Evolutionary conservation across 2,113 vertebrate genomes (phyloP).

Genomic region (Andinoacara biseriatus): DNA sequence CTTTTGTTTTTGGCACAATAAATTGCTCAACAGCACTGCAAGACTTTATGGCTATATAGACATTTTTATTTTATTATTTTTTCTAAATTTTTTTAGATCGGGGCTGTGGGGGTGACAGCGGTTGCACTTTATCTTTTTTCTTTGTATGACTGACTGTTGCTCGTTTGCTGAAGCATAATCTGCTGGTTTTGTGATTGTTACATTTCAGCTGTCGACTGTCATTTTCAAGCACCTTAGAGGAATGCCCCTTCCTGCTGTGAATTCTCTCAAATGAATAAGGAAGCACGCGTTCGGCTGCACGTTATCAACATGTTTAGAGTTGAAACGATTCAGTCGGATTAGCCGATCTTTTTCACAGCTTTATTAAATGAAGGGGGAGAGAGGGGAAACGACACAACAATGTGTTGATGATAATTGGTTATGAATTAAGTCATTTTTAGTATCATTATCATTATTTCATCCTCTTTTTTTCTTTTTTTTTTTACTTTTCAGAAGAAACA

Average conservation of each 20-base stretch:
- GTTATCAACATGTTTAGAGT: neutral
- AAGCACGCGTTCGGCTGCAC: neutral
- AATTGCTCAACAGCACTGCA: neutral
- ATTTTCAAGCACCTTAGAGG: neutral
- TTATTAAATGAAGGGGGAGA: neutral
- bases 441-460: neutral
- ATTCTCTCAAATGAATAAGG: neutral
- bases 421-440: neutral
- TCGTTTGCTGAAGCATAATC: conserved; percentile 14
- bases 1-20: neutral
- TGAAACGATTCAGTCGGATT: neutral
- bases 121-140: neutral
- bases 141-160: conserved; percentile 3
- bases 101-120: neutral
- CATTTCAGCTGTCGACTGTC: neutral
- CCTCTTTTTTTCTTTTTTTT: neutral
- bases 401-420: neutral
- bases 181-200: neutral
- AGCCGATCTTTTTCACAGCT: neutral
- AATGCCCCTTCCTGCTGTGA: neutral
- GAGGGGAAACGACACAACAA: neutral
- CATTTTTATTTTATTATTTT: neutral
- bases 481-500: neutral
- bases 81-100: neutral
- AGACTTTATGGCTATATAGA: conserved; percentile 8